Evolutionary conservation across 2,797 vertebrate species (phyloP).

Genomic region (Urosaurus nigricauda): DNA sequence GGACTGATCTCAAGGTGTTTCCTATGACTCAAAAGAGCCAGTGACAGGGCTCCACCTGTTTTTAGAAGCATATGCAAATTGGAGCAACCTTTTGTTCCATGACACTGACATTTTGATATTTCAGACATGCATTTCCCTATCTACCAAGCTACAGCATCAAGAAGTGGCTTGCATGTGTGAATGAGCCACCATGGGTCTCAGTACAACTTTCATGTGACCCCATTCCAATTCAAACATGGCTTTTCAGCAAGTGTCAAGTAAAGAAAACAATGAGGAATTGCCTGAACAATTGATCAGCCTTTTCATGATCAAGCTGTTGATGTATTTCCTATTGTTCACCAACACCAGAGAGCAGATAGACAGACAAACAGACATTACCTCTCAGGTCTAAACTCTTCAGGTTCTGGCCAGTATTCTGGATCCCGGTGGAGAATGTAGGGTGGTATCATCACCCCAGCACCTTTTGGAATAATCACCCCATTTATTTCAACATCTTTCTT

Average conservation of each 20-base stretch:
- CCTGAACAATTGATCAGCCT: background rate
- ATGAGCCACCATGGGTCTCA: background rate
- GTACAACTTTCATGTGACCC: background rate
- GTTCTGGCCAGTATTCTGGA: conserved; percentile 68
- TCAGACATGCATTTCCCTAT: background rate
- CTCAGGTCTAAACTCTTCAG: conserved; percentile 73
- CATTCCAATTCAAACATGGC: background rate
- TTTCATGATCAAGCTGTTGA: background rate
- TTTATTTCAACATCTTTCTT: conserved; percentile 71
- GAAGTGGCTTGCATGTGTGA: background rate
- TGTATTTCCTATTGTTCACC: background rate
- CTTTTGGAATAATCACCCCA: conserved; percentile 68
- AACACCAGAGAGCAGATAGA: too few relatives aligned
- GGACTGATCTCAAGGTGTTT: too few relatives aligned
- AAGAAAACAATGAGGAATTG: too few relatives aligned
- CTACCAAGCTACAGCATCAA: background rate
- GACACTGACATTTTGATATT: background rate
- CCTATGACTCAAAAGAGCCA: background rate
- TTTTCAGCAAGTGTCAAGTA: background rate
- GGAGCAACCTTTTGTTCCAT: background rate
- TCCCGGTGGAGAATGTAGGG: conserved; percentile 60
- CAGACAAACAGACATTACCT: conserved; percentile 65
- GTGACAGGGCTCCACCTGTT: too few relatives aligned
- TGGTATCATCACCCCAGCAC: conserved; percentile 59
- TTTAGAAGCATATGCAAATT: background rate